Conservation (phyloP, 2,113 vertebrate genomes). For the Protobothrops flavoviridis region DNA sequence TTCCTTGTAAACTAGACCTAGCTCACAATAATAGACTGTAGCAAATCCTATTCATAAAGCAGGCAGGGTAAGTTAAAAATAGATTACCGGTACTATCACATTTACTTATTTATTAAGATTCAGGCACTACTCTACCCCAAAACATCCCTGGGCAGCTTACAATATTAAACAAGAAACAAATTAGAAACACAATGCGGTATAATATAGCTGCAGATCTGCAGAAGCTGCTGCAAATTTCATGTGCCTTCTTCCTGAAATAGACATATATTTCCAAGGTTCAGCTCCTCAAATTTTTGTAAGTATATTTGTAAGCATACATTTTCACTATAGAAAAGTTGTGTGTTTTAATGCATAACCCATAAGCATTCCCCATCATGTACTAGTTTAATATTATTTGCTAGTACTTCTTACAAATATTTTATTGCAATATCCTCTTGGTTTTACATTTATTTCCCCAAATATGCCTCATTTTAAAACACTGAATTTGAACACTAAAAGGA, state of each 20-base stretch:
- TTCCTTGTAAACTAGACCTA: background rate
- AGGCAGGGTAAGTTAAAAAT: background rate
- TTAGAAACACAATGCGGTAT: background rate
- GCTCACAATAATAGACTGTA: background rate
- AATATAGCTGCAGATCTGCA: background rate
- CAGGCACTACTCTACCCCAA: background rate
- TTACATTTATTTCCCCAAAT: background rate
- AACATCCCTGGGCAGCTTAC: background rate
- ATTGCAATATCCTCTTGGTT: background rate
- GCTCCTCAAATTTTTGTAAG: background rate
- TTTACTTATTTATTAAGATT: background rate
- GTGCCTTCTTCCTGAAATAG: background rate
- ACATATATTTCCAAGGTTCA: background rate
- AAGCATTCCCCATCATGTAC: background rate
- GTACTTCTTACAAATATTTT: background rate
- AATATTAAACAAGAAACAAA: background rate
- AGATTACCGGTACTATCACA: background rate
- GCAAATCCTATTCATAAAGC: background rate
- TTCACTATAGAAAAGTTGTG: background rate
- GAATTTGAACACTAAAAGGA: background rate
- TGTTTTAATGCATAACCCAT: background rate
- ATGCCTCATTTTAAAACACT: background rate
- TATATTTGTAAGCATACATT: background rate
- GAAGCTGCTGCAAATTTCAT: background rate
- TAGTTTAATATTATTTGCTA: background rate